Evolutionary conservation across 2,888 invertebrate species (phyloP).

Genomic region (Pammene fasciana): DNA sequence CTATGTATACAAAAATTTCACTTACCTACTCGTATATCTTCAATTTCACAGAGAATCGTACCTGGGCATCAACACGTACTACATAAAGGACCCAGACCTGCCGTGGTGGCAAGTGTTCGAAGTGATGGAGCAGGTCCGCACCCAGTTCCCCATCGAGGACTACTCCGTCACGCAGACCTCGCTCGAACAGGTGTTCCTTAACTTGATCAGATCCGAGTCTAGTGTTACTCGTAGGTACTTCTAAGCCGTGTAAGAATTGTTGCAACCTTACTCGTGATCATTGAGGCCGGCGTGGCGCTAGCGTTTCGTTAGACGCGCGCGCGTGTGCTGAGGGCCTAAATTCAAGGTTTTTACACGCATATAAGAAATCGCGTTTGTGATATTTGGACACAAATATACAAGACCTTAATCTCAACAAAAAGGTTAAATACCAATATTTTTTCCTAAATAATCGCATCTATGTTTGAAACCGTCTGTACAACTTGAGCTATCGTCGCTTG

Average conservation of each 20-base stretch:
- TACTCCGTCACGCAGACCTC: conserved; percentile 92
- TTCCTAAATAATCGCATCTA: too few relatives aligned
- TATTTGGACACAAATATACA: not conserved
- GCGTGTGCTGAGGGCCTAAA: too few relatives aligned
- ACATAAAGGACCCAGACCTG: conserved; percentile 82
- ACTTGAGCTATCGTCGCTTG: too few relatives aligned
- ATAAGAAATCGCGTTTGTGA: too few relatives aligned
- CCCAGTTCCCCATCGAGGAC: conserved; percentile 86
- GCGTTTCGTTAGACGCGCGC: too few relatives aligned
- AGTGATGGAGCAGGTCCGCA: conserved; percentile 85
- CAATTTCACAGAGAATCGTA: conserved; percentile 84
- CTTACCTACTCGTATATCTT: too few relatives aligned
- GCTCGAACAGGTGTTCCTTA: conserved; percentile 89
- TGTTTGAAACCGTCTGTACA: too few relatives aligned
- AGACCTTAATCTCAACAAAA: too few relatives aligned
- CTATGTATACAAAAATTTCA: too few relatives aligned
- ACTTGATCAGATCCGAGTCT: conserved; percentile 79
- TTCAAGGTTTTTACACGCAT: too few relatives aligned
- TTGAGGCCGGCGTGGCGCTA: too few relatives aligned
- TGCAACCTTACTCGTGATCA: not conserved
- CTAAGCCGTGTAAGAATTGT: not conserved
- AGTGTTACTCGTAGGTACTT: conserved; percentile 40
- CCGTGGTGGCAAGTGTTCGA: conserved; percentile 88
- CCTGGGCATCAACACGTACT: conserved; percentile 88
- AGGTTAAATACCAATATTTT: too few relatives aligned